phyloP scores from a whole-genome alignment of 2,888 invertebrate species.

The Hofmannophila pseudospretella region DNA sequence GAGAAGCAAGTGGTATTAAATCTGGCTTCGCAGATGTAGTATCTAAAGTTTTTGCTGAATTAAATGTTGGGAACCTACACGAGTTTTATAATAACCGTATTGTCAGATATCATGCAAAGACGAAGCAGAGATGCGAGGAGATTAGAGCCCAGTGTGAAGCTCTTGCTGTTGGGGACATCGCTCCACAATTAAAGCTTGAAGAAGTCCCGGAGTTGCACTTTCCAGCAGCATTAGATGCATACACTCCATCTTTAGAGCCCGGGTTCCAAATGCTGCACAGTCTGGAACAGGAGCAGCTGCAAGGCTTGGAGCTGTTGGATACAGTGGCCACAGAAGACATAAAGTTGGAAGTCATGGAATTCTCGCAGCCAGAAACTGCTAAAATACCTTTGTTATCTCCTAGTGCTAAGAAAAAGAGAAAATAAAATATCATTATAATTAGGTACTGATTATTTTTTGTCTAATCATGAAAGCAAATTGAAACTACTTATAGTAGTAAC shows the following conservation, averaged over 20 bases:
- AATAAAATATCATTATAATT: constrained; percentile 37
- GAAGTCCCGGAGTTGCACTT: constrained; percentile 76
- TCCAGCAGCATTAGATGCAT: constrained; percentile 68
- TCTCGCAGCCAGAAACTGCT: constrained; percentile 52
- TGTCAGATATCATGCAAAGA: constrained; percentile 54
- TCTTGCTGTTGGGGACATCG: constrained; percentile 49
- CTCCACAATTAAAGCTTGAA: constrained; percentile 61
- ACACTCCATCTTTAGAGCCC: constrained; percentile 79
- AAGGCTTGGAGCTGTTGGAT: constrained; percentile 62
- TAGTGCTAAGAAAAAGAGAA: constrained; percentile 63
- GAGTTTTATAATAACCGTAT: constrained; percentile 64
- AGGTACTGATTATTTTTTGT: neutral
- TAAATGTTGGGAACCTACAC: constrained; percentile 61
- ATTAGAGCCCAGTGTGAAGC: constrained; percentile 49
- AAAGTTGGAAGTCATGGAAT: constrained; percentile 64
- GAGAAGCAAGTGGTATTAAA: constrained; percentile 56
- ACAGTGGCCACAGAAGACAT: constrained; percentile 58
- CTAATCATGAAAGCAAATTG: no score
- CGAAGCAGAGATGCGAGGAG: constrained; percentile 50
- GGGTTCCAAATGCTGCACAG: constrained; percentile 82
- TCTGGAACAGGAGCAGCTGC: constrained; percentile 78
- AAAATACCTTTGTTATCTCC: constrained; percentile 55
- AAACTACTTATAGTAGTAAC: no score
- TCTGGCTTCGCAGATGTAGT: constrained; percentile 66
- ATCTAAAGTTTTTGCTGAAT: constrained; percentile 65